Conservation (phyloP, 2,113 vertebrate genomes). For the Pluvialis apricaria region DNA sequence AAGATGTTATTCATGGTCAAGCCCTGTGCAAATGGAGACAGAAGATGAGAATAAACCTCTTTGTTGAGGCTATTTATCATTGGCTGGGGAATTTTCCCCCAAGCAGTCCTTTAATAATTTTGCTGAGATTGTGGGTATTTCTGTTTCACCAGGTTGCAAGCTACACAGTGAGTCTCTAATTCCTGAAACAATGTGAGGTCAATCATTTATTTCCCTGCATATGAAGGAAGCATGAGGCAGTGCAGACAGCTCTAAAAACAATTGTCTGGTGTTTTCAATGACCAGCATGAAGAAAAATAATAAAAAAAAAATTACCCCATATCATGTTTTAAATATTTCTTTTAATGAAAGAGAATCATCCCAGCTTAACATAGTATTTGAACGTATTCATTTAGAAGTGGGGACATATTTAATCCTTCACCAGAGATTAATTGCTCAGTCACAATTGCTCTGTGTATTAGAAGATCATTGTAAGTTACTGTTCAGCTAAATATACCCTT, state of each 20-base stretch:
- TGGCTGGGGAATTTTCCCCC: constrained; percentile 60
- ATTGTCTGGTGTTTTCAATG: neutral
- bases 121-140: constrained; percentile 25
- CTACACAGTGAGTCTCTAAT: constrained; percentile 15
- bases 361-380: neutral
- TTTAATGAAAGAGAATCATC: neutral
- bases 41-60: constrained; percentile 50
- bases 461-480: neutral
- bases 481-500: neutral
- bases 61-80: constrained; percentile 47
- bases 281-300: neutral
- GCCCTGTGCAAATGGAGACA: constrained; percentile 24
- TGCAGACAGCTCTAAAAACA: neutral
- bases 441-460: neutral
- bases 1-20: constrained; percentile 56
- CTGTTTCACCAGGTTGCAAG: constrained; percentile 35
- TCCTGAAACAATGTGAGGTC: neutral
- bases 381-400: neutral
- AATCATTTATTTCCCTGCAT: neutral
- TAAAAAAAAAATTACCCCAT: neutral
- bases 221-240: neutral
- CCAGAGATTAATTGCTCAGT: neutral
- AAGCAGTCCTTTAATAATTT: constrained; percentile 61
- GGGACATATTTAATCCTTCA: neutral
- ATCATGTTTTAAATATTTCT: neutral